phyloP scores from a whole-genome alignment of 2,797 vertebrate genomes.

The Peromyscus aztecus region DNA sequence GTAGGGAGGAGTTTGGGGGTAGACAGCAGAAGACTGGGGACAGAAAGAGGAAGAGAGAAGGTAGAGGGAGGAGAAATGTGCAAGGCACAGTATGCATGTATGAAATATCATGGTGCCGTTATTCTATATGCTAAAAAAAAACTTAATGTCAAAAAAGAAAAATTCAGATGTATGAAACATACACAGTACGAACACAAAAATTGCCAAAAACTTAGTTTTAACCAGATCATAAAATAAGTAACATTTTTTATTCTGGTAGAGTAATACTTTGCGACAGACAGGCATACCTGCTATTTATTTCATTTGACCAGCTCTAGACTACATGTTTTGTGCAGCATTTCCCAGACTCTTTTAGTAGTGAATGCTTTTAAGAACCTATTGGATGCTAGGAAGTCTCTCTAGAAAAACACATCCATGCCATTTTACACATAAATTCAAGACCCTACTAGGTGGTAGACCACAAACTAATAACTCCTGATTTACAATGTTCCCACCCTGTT shows the following conservation, averaged over 20 bases:
- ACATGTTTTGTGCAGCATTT: not conserved
- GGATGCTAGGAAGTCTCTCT: slow-evolving; percentile 44
- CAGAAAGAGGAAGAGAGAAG: not conserved
- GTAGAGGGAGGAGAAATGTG: not conserved
- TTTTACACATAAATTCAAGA: slow-evolving; percentile 78
- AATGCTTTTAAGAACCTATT: slow-evolving; percentile 57
- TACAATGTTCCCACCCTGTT: slow-evolving; percentile 73
- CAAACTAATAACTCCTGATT: slow-evolving; percentile 79
- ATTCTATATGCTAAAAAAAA: not conserved
- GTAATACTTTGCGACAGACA: slow-evolving; percentile 51
- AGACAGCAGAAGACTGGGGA: not conserved
- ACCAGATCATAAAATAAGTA: slow-evolving; percentile 45
- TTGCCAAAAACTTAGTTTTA: slow-evolving; percentile 1
- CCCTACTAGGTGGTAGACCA: slow-evolving; percentile 57
- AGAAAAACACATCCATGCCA: slow-evolving; percentile 65
- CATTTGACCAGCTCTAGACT: slow-evolving; percentile 36
- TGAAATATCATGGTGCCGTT: not conserved
- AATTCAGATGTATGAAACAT: not conserved
- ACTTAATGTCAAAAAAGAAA: not conserved
- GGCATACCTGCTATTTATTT: not conserved
- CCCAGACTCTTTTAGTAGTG: slow-evolving; percentile 34
- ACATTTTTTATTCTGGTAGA: slow-evolving; percentile 66
- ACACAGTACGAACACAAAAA: not conserved
- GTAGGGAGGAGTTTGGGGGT: not conserved
- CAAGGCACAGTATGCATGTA: too few species aligned